These are phyloP conservation scores for Saguinus imperator DNA, from an alignment of 2,113 vertebrate species.

Conservation along the genomic window DNA sequence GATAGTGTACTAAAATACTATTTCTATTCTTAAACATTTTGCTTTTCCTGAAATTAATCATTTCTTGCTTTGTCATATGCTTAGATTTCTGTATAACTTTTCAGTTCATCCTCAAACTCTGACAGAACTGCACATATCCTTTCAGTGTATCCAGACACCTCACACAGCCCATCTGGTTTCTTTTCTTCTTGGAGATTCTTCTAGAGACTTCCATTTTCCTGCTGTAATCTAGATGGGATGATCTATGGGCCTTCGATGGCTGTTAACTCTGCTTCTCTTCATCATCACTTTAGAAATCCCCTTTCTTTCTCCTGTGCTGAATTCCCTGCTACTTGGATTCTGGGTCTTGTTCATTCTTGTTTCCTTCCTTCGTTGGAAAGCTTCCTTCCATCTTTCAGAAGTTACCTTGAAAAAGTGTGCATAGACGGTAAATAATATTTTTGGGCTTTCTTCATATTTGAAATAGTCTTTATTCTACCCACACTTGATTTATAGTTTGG, in stretches of 20 bases:
- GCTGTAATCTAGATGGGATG: background rate
- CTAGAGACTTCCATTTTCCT: background rate
- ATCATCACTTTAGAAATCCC: background rate
- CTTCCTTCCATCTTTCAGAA: background rate
- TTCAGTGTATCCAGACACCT: background rate
- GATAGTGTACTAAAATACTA: background rate
- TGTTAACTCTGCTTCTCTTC: background rate
- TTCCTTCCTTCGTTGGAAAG: background rate
- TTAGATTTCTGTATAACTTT: background rate
- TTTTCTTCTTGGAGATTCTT: background rate
- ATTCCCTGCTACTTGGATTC: background rate
- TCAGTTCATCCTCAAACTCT: background rate
- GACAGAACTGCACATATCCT: background rate
- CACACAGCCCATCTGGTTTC: background rate
- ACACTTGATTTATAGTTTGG: constrained; percentile 41
- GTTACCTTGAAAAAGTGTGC: background rate
- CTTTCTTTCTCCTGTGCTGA: background rate
- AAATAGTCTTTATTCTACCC: constrained; percentile 45
- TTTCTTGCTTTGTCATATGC: background rate
- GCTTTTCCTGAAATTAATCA: background rate
- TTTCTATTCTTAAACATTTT: background rate
- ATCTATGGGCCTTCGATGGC: background rate
- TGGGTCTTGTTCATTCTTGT: background rate
- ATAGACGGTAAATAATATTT: background rate
- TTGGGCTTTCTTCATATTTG: background rate